Evolutionary conservation across 2,797 vertebrate genomes (phyloP).

Genomic region (Neosalanx taihuensis): DNA sequence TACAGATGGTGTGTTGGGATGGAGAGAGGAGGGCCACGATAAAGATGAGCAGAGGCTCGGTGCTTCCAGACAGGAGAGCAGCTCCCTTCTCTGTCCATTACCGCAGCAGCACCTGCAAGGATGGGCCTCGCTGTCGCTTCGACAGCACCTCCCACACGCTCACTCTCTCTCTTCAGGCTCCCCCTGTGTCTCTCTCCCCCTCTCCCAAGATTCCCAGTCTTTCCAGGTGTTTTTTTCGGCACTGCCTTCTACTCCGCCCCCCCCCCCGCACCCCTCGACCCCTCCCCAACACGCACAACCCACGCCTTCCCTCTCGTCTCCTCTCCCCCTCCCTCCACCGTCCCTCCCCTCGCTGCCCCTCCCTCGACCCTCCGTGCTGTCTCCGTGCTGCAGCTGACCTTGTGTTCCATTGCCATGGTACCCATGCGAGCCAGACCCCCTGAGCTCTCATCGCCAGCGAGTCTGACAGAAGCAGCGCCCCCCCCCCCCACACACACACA

Average conservation of each 20-base stretch:
- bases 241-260: too few species aligned
- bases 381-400: neutral
- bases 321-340: neutral
- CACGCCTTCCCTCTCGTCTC: too few species aligned
- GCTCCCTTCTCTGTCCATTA: neutral
- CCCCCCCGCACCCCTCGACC: too few species aligned
- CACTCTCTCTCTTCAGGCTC: slow-evolving; percentile 10
- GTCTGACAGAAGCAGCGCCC: neutral
- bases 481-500: neutral
- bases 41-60: neutral
- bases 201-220: neutral
- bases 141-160: neutral
- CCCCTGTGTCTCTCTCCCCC: neutral
- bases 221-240: too few species aligned
- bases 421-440: slow-evolving; percentile 14
- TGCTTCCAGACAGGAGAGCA: neutral
- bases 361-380: neutral
- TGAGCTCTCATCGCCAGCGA: too few species aligned
- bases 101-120: neutral
- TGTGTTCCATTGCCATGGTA: slow-evolving; percentile 26
- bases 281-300: too few species aligned
- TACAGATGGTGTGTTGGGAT: neutral
- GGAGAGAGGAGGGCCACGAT: neutral
- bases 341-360: neutral
- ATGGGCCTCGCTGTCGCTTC: neutral